Conservation (phyloP, 2,888 invertebrate genomes). For the Heliconius charithonia region DNA sequence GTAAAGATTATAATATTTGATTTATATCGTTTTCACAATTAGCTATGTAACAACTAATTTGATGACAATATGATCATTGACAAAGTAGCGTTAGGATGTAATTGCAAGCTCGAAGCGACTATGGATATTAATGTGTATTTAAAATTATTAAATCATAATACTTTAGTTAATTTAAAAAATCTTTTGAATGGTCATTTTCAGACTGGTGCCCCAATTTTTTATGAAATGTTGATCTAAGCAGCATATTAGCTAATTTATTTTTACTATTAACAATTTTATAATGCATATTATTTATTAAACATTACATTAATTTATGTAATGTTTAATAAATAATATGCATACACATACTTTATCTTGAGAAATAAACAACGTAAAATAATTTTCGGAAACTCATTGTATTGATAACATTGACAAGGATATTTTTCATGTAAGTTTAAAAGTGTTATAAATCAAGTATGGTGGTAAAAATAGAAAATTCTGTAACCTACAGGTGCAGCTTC, state of each 20-base stretch:
- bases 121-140: constrained; percentile 10
- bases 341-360: not conserved
- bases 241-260: not conserved
- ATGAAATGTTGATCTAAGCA: not conserved
- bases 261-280: constrained; percentile 1
- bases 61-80: constrained; percentile 14
- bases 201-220: constrained; percentile 22
- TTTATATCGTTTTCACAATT: not conserved
- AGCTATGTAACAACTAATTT: not conserved
- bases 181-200: not conserved
- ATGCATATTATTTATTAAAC: constrained; percentile 6
- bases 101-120: not conserved
- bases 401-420: not conserved
- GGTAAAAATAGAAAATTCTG: not conserved
- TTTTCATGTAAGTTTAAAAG: not conserved
- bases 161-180: not conserved
- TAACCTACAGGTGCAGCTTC: not conserved
- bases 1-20: not conserved
- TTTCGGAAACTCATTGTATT: not conserved
- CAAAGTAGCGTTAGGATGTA: not conserved
- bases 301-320: too few relatives aligned
- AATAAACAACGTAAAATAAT: not conserved
- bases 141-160: not conserved
- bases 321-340: too few relatives aligned
- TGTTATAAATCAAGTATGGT: not conserved